These are phyloP conservation scores for Perccottus glenii DNA, from an alignment of 2,113 vertebrate genomes.

Conservation along the genomic window DNA sequence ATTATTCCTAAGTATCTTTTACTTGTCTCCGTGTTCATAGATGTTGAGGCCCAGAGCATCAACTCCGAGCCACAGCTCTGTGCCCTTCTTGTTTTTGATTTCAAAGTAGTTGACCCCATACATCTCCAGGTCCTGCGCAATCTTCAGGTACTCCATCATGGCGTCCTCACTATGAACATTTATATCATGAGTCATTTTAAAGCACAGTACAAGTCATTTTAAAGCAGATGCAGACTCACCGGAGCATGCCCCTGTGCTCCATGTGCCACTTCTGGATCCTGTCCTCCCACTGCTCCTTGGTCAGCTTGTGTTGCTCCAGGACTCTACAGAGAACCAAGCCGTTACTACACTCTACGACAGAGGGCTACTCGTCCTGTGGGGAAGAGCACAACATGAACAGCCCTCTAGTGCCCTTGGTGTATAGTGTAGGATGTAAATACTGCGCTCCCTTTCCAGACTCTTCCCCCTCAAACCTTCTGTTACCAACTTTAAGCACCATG, in stretches of 20 bases:
- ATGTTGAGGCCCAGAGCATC: slow-evolving; percentile 97
- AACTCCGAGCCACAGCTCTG: slow-evolving; percentile 95
- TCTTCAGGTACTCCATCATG: slow-evolving; percentile 98
- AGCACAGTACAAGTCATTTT: not conserved
- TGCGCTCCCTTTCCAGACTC: no score
- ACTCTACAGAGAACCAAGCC: slow-evolving; percentile 76
- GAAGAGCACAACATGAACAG: no score
- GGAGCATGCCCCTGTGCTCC: slow-evolving; percentile 94
- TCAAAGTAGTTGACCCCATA: slow-evolving; percentile 99
- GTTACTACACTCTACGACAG: no score
- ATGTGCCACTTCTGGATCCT: slow-evolving; percentile 98
- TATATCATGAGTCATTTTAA: not conserved
- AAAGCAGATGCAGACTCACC: slow-evolving; percentile 70
- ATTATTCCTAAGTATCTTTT: slow-evolving; percentile 49
- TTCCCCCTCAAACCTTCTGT: no score
- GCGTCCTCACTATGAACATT: slow-evolving; percentile 87
- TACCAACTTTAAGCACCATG: no score
- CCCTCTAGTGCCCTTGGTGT: no score
- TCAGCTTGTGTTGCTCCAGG: slow-evolving; percentile 96
- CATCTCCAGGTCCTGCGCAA: slow-evolving; percentile 98
- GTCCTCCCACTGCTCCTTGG: slow-evolving; percentile 98
- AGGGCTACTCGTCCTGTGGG: no score
- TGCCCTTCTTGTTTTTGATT: slow-evolving; percentile 99
- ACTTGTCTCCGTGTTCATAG: slow-evolving; percentile 97
- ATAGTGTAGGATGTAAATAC: no score